A percentile compares a stretch with the other conserved stretches of the same genome.
These are phyloP conservation scores for Poecilobothrus nobilitatus DNA, from an alignment of 2,888 invertebrate species.

Conservation along the genomic window DNA sequence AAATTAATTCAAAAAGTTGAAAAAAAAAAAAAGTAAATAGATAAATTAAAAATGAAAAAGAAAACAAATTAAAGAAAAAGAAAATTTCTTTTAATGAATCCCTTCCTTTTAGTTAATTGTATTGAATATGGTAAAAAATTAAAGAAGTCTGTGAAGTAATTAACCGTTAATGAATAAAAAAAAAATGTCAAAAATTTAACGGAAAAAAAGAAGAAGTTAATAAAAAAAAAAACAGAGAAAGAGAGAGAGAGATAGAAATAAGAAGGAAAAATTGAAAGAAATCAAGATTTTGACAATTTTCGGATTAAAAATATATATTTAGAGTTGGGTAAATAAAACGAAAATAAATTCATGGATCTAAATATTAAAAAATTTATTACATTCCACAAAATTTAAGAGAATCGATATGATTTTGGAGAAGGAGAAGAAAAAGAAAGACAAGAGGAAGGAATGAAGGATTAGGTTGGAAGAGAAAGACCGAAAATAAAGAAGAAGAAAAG, in stretches of 20 bases:
- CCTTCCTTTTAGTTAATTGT: background rate
- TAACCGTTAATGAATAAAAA: background rate
- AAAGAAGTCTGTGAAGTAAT: constrained; percentile 1
- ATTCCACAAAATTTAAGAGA: too few relatives aligned
- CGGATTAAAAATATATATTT: too few relatives aligned
- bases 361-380: too few relatives aligned
- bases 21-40: background rate
- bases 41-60: background rate
- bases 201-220: background rate
- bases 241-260: background rate
- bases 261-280: too few relatives aligned
- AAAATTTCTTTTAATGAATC: background rate
- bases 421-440: too few relatives aligned
- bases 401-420: too few relatives aligned
- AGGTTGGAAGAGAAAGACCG: too few relatives aligned
- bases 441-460: too few relatives aligned
- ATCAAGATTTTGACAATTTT: too few relatives aligned
- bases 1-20: background rate
- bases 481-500: too few relatives aligned
- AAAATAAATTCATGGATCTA: too few relatives aligned
- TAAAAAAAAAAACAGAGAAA: background rate
- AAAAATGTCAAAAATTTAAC: background rate
- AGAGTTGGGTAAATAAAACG: too few relatives aligned
- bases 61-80: background rate
- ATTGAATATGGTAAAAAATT: background rate